Percentiles rank a stretch among this genome's conserved stretches.
These are phyloP conservation scores for Patella depressa DNA, from an alignment of 2,888 invertebrate genomes.

Conservation along the genomic window DNA sequence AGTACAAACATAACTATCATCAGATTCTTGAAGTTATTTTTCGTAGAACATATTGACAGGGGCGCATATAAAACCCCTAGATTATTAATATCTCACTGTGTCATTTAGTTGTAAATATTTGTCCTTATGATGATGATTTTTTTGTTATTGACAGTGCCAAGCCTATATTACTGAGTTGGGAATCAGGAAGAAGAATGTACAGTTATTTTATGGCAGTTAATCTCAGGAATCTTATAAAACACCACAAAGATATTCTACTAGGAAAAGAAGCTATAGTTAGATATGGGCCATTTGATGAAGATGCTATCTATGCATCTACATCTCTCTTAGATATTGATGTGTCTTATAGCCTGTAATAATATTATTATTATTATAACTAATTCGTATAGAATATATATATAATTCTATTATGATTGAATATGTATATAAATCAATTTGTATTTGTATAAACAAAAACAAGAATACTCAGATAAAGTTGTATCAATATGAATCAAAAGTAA, in stretches of 20 bases:
- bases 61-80: no score
- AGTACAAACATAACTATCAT: no score
- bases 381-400: no score
- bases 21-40: no score
- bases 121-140: not conserved
- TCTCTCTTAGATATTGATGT: conserved; percentile 91
- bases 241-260: conserved; percentile 84
- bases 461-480: no score
- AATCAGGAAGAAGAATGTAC: conserved; percentile 90
- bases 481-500: no score
- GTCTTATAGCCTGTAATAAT: conserved; percentile 81
- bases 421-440: no score
- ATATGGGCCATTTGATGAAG: conserved; percentile 78
- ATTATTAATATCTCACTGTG: no score
- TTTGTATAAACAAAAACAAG: no score
- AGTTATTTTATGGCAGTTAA: conserved; percentile 94
- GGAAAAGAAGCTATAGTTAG: conserved; percentile 81
- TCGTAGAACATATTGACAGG: no score
- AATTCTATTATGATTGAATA: no score
- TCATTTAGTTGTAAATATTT: not conserved
- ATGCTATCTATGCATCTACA: conserved; percentile 87
- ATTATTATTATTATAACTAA: no score
- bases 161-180: conserved; percentile 84
- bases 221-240: conserved; percentile 87
- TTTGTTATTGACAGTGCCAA: conserved; percentile 78